phyloP scores from a whole-genome alignment of 2,113 vertebrate genomes.

The Passer montanus region DNA sequence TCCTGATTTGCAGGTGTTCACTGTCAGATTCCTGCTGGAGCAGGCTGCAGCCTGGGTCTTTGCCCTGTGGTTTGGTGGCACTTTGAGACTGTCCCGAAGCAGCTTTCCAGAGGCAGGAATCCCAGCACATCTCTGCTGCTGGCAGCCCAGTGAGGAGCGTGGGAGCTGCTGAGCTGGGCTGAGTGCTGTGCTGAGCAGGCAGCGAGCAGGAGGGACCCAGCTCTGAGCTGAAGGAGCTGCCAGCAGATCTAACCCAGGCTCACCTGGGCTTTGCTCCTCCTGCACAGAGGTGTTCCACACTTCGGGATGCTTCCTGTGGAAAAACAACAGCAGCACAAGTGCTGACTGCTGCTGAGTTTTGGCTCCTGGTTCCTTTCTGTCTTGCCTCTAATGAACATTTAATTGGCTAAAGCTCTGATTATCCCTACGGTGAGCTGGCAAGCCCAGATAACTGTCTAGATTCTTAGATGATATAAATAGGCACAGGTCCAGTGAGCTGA shows the following conservation, averaged over 20 bases:
- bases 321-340: neutral
- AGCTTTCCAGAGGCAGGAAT: too few species aligned
- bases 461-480: neutral
- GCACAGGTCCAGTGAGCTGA: neutral
- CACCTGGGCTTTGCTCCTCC: neutral
- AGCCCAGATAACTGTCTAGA: constrained; percentile 11
- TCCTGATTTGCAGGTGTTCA: constrained; percentile 9
- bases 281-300: neutral
- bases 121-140: too few species aligned
- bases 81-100: neutral
- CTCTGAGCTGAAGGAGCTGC: neutral
- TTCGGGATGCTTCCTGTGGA: neutral
- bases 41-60: neutral
- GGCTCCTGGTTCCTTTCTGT: neutral
- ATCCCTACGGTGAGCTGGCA: constrained; percentile 32
- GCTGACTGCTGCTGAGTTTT: neutral
- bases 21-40: neutral
- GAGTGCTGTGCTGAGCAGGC: neutral
- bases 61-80: neutral
- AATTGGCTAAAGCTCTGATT: constrained; percentile 34
- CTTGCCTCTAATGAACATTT: constrained; percentile 22
- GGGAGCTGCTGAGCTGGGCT: too few species aligned
- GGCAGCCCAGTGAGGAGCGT: too few species aligned
- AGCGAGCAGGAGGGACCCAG: neutral
- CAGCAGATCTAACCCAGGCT: neutral